Percentiles rank a stretch among this genome's conserved stretches.
Evolutionary conservation across 2,888 invertebrate species (phyloP).

Genomic region (Eueremaeus valkanovi): DNA sequence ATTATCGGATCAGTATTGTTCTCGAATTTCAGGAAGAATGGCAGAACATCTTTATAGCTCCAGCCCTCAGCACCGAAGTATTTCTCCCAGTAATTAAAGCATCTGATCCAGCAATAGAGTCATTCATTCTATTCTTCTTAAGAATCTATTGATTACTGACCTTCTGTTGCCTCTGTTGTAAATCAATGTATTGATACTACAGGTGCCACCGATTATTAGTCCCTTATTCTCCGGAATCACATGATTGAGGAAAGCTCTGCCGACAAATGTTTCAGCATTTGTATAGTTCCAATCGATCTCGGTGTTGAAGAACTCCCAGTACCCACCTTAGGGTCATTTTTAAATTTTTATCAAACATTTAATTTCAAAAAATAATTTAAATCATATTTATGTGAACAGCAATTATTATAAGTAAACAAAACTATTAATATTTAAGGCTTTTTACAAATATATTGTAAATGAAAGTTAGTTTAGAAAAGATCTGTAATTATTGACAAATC

Average conservation of each 20-base stretch:
- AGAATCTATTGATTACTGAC: too few species aligned
- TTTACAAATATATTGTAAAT: too few species aligned
- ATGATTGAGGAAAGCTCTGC: not conserved
- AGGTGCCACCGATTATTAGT: not conserved
- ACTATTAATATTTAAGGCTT: too few species aligned
- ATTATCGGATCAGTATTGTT: not conserved
- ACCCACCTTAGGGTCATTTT: too few species aligned
- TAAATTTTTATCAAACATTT: too few species aligned
- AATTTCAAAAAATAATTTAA: too few species aligned
- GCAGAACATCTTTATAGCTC: not conserved
- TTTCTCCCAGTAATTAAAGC: not conserved
- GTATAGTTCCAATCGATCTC: not conserved
- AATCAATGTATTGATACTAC: not conserved
- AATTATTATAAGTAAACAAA: too few species aligned
- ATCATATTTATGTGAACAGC: too few species aligned
- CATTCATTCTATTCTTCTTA: too few species aligned
- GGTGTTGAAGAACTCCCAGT: not conserved
- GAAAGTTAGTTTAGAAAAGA: too few species aligned
- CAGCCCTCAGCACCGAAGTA: not conserved
- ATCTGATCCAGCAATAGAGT: too few species aligned
- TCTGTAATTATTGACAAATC: too few species aligned
- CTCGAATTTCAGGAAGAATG: not conserved
- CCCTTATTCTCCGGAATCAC: not conserved
- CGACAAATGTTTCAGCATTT: not conserved
- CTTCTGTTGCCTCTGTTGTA: not conserved